A percentile compares a stretch with the other conserved stretches of the same genome.
Conservation (phyloP, 2,113 vertebrate species). For the Sitta europaea region DNA sequence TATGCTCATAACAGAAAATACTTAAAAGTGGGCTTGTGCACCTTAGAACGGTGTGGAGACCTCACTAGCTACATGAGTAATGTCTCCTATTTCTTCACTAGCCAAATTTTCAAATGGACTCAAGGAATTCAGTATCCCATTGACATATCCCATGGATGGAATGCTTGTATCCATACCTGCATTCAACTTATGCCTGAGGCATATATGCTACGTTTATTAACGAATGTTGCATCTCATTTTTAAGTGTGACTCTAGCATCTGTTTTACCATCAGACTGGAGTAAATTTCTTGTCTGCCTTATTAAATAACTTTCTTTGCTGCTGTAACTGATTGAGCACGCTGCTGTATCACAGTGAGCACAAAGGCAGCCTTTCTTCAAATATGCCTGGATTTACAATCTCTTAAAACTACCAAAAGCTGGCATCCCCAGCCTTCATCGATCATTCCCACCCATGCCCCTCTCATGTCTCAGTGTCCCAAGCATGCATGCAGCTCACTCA, state of each 20-base stretch:
- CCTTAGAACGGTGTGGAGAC: background rate
- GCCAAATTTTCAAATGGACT: background rate
- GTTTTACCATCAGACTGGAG: background rate
- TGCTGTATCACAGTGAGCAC: constrained; percentile 10
- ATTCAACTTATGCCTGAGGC: background rate
- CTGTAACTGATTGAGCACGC: constrained; percentile 9
- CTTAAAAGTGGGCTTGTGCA: background rate
- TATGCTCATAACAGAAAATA: background rate
- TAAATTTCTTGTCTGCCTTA: background rate
- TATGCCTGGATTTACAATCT: background rate
- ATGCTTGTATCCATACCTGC: background rate
- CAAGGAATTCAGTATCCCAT: background rate
- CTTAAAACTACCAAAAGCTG: background rate
- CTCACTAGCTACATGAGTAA: background rate
- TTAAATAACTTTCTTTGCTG: constrained; percentile 2
- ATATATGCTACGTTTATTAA: background rate
- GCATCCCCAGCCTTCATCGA: background rate
- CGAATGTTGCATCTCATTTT: background rate
- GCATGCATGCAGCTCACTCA: accelerated
- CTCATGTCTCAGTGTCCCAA: background rate
- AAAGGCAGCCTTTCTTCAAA: background rate
- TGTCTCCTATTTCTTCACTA: background rate
- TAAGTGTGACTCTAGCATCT: background rate
- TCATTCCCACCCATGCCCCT: background rate
- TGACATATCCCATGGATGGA: background rate